phyloP scores from a whole-genome alignment of 2,888 invertebrate species.

The Pheosia tremula region DNA sequence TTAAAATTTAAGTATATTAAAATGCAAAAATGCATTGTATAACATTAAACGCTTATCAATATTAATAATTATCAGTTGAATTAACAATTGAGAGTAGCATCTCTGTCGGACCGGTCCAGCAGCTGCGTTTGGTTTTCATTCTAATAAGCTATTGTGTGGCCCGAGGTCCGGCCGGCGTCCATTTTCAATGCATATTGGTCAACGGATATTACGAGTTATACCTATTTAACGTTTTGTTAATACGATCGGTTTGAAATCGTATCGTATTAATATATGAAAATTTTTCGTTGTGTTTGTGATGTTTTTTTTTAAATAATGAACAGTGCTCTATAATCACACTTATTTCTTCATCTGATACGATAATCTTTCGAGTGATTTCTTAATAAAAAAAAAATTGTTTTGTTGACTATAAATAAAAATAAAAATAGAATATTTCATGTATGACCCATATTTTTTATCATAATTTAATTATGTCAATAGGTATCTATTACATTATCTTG shows the following conservation, averaged over 20 bases:
- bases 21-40: no score
- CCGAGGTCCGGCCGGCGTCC: slow-evolving; percentile 36
- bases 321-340: no score
- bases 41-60: neutral
- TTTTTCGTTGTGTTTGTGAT: neutral
- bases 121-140: slow-evolving; percentile 62
- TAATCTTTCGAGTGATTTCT: no score
- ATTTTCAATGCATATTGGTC: slow-evolving; percentile 41
- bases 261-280: neutral
- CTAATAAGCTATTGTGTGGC: slow-evolving; percentile 51
- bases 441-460: no score
- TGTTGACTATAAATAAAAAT: no score
- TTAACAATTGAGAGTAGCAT: neutral
- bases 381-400: no score
- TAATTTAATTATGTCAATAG: no score
- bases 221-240: slow-evolving; percentile 12
- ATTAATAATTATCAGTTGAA: neutral
- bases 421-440: no score
- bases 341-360: no score
- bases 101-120: slow-evolving; percentile 62
- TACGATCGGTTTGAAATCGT: neutral
- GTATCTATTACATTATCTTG: no score
- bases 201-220: slow-evolving; percentile 39
- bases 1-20: no score
- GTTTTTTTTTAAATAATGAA: neutral